These are phyloP conservation scores for Fulmarus glacialis DNA, from an alignment of 2,113 vertebrate species.

Conservation along the genomic window DNA sequence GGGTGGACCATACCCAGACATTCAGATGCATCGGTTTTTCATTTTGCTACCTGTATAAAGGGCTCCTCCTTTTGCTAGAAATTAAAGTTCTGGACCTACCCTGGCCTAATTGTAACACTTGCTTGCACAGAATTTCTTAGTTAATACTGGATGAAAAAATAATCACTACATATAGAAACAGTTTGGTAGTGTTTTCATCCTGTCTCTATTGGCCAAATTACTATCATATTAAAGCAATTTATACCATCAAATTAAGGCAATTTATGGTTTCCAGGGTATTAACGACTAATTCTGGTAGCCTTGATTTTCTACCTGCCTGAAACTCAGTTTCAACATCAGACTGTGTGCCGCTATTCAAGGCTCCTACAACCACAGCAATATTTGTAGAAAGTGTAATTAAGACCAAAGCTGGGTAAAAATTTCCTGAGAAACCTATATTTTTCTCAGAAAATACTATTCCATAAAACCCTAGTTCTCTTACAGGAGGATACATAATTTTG, in stretches of 20 bases:
- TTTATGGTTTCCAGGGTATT: not conserved
- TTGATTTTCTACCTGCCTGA: not conserved
- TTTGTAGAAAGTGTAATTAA: not conserved
- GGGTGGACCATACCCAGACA: not conserved
- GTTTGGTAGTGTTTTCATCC: not conserved
- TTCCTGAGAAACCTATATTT: accelerated
- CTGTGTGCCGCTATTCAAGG: not conserved
- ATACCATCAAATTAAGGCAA: not conserved
- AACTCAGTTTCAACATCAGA: not conserved
- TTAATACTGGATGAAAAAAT: not conserved
- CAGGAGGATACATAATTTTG: not conserved
- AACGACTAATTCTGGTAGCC: not conserved
- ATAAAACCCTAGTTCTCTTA: not conserved
- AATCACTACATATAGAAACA: not conserved
- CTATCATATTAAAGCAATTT: not conserved
- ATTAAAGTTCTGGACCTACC: not conserved
- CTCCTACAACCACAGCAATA: accelerated
- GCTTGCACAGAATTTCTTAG: not conserved
- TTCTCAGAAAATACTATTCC: not conserved
- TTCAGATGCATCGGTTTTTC: not conserved
- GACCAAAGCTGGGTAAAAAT: not conserved
- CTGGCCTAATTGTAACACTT: not conserved
- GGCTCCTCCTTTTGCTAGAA: not conserved
- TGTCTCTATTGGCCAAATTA: not conserved
- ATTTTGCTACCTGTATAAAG: not conserved